Conservation (phyloP, 2,797 vertebrate species). For the Melanogrammus aeglefinus region DNA sequence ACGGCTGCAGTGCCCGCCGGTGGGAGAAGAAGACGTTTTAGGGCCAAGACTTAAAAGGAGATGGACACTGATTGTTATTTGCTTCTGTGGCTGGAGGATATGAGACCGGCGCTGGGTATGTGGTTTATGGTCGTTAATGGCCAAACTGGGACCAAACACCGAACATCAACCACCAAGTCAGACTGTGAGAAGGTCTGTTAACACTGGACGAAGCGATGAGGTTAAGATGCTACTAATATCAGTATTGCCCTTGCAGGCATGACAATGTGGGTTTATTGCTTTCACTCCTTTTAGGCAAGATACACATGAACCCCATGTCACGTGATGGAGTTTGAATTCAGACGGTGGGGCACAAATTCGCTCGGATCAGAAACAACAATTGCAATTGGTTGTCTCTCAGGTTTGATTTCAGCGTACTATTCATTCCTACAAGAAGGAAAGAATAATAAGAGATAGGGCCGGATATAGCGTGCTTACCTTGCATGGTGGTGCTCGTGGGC, state of each 20-base stretch:
- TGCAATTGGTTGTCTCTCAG: too few species aligned
- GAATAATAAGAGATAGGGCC: background rate
- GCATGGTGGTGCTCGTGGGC: conserved; percentile 89
- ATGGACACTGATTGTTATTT: background rate
- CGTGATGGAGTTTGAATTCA: background rate
- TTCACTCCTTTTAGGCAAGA: background rate
- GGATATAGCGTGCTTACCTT: conserved; percentile 79
- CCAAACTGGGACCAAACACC: background rate
- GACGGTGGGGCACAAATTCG: background rate
- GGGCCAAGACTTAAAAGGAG: background rate
- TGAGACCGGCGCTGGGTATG: background rate
- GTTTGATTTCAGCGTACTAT: background rate
- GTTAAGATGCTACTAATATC: background rate
- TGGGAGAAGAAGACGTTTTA: background rate
- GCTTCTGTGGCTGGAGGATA: background rate
- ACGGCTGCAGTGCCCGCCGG: background rate
- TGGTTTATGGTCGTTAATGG: background rate
- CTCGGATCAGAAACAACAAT: background rate
- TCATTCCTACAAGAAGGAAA: background rate
- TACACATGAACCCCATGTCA: background rate
- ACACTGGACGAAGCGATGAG: background rate
- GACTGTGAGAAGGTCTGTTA: background rate
- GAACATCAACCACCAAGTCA: background rate
- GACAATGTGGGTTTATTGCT: background rate
- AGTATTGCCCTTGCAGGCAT: background rate